Evolutionary conservation across 2,797 vertebrate genomes (phyloP).

Genomic region (Ammospiza maritima): DNA sequence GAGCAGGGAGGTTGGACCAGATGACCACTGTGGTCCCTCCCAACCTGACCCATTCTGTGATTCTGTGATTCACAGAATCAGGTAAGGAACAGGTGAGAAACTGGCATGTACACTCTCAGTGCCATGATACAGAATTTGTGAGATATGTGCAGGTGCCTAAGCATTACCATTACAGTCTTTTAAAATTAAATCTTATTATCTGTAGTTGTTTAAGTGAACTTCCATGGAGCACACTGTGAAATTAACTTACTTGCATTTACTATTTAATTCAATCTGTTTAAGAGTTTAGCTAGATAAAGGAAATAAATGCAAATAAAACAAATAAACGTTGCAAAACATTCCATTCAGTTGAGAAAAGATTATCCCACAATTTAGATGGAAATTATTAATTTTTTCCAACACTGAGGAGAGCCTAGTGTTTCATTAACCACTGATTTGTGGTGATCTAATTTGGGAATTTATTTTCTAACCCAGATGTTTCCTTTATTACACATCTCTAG

Average conservation of each 20-base stretch:
- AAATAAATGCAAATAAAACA: slow-evolving; percentile 35
- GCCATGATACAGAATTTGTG: not conserved
- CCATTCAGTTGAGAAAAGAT: slow-evolving; percentile 34
- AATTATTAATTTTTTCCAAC: slow-evolving; percentile 34
- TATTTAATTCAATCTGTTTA: not conserved
- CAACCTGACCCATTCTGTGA: not conserved
- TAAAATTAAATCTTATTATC: not conserved
- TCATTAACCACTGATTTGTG: slow-evolving; percentile 23
- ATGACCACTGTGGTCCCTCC: not conserved
- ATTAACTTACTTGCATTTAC: not conserved
- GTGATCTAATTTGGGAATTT: slow-evolving; percentile 66
- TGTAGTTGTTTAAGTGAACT: not conserved
- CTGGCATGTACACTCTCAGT: not conserved
- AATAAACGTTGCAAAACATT: slow-evolving; percentile 27
- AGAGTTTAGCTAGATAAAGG: not conserved
- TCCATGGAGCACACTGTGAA: not conserved
- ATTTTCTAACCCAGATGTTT: slow-evolving; percentile 67
- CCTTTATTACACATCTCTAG: slow-evolving; percentile 2
- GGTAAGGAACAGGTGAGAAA: not conserved
- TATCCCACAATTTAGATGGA: slow-evolving; percentile 20
- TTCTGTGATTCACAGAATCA: not conserved
- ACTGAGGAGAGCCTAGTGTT: not conserved
- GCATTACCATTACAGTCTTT: not conserved
- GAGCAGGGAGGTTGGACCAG: not conserved
- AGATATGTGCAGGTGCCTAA: not conserved